phyloP scores from a whole-genome alignment of 2,888 invertebrate species.

The Andrena trimmerana region DNA sequence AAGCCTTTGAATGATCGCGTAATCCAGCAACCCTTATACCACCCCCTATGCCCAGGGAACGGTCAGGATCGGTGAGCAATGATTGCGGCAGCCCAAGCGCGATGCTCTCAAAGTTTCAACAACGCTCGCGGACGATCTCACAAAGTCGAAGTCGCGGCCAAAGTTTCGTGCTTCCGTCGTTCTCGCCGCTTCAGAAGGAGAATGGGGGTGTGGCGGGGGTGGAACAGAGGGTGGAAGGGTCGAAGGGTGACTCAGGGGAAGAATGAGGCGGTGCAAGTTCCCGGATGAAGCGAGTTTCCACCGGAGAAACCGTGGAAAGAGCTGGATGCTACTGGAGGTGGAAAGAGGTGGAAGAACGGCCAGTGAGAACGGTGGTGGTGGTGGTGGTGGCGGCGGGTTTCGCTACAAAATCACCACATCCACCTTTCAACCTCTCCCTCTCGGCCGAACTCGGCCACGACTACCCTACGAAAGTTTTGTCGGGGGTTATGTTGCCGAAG shows the following conservation, averaged over 20 bases:
- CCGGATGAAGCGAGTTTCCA: constrained; percentile 65
- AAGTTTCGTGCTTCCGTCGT: constrained; percentile 69
- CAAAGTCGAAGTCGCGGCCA: constrained; percentile 69
- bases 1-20: constrained; percentile 30
- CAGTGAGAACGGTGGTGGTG: constrained; percentile 22
- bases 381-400: constrained; percentile 30
- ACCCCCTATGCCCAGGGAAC: background rate
- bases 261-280: constrained; percentile 67
- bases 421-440: constrained; percentile 23
- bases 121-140: constrained; percentile 66
- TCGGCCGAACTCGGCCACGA: background rate
- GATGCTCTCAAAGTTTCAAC: constrained; percentile 66
- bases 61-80: constrained; percentile 65
- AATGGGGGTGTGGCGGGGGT: constrained; percentile 1
- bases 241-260: constrained; percentile 59
- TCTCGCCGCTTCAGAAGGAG: constrained; percentile 7
- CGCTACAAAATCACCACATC: constrained; percentile 63
- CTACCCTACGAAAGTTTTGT: constrained; percentile 61
- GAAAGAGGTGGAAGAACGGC: constrained; percentile 29
- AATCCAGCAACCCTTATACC: constrained; percentile 25
- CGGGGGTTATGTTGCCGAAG: constrained; percentile 59
- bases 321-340: background rate
- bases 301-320: constrained; percentile 40
- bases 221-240: constrained; percentile 26
- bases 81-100: constrained; percentile 59